phyloP scores from a whole-genome alignment of 2,113 vertebrate species.

The Mesembrinibis cayennensis region DNA sequence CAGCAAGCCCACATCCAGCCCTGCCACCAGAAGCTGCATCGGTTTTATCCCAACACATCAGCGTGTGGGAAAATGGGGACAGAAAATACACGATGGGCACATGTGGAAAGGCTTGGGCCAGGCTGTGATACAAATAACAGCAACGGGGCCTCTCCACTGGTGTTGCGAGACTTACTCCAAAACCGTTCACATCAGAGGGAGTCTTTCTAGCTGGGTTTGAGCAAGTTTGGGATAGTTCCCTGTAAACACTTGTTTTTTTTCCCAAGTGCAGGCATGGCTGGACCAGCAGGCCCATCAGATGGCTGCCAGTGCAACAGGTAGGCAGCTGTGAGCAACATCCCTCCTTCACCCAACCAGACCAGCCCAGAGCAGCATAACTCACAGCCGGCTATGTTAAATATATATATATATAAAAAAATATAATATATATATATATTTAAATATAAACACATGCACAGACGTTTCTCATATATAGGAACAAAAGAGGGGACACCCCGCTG shows the following conservation, averaged over 20 bases:
- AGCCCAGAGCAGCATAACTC: not conserved
- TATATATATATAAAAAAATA: not conserved
- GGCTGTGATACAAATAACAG: not conserved
- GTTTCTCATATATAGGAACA: not conserved
- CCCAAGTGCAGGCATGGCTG: not conserved
- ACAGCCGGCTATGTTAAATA: not conserved
- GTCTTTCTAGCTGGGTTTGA: not conserved
- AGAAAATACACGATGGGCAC: not conserved
- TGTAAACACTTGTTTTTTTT: not conserved
- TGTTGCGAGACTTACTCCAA: not conserved
- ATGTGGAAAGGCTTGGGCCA: fast-evolving
- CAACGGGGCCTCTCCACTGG: fast-evolving
- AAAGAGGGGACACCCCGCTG: slow-evolving; percentile 23
- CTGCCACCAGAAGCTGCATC: not conserved
- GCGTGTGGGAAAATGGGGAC: fast-evolving
- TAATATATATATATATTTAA: not conserved
- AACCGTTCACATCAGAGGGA: not conserved
- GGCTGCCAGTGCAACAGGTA: not conserved
- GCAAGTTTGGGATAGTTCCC: not conserved
- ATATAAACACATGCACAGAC: slow-evolving; percentile 14
- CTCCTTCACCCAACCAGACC: not conserved
- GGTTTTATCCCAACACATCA: not conserved
- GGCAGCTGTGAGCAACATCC: not conserved
- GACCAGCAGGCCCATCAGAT: not conserved
- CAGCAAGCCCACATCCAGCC: not conserved